Base-by-base conservation (phyloP, 2,797 vertebrate species). In the Calcarius lapponicus region DNA sequence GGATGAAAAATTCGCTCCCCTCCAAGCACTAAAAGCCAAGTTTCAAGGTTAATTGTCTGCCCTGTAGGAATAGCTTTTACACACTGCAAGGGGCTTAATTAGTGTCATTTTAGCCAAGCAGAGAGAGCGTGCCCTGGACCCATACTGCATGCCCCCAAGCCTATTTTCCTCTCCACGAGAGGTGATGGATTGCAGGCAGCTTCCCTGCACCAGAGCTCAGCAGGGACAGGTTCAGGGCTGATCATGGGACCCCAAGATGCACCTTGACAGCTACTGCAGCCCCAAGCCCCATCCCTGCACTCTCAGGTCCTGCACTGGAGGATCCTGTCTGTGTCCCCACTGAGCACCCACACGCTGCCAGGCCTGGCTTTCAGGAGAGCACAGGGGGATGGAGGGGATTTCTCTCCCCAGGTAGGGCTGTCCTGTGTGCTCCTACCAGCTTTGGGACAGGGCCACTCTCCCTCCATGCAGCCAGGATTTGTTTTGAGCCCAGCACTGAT, bases 1-100 rank as follows among this genome's bases (percentile, higher is more conserved):
- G 86, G 91, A 94, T 95, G 95, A 93, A 95, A 94, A 94, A 96
- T 87, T 85, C 4, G 5, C 92, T 90, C 88, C 88, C 83, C 86
- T 95, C 90, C 91, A 84, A 94, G 95, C 95, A 88, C 94, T 94
- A 92, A 96, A 97, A 96, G 93, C 96, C 90, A 88, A 94, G 92
- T 92, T 92, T 85, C 90, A 88, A 94, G 96, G 95, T 97, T 96
- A 97, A 96, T 92, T 91, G 93, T 92, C 91, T 91, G 72, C 88
- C 86, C 86, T 89, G 84, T 94, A 93, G 95, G 93, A 95, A 92
- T 79, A 93, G 93, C 95, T 90, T 90, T 94, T 34, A 84, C 69
- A 56, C 73, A 17, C 94, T 73, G 88, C 64, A 5, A 96, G 90
- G 88, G 86, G 92, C 86, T 96, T 97, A 93, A 97, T 97, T 94